A percentile compares a stretch with the other conserved stretches of the same genome.
Conservation (phyloP, 2,113 vertebrate genomes). For the Coryphaenoides rupestris region DNA sequence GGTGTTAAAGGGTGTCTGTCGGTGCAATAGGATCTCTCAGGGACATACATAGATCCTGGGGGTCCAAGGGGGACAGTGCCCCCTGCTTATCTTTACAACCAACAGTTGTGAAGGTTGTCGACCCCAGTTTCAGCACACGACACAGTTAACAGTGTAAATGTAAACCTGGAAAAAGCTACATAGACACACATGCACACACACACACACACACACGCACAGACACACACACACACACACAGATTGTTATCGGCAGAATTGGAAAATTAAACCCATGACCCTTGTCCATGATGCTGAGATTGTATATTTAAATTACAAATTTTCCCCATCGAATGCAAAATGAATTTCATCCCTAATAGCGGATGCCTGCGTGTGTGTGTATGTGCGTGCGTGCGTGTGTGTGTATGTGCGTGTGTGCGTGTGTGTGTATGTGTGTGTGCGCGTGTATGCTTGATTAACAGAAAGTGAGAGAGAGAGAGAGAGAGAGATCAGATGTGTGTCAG, state of each 20-base stretch:
- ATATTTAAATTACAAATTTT: slow-evolving; percentile 46
- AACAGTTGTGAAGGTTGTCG: too few relatives aligned
- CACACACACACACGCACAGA: too few relatives aligned
- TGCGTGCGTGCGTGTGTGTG: slow-evolving; percentile 31
- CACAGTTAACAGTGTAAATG: too few relatives aligned
- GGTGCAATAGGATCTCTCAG: too few relatives aligned
- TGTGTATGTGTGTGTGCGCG: slow-evolving; percentile 24
- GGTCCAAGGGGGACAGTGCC: too few relatives aligned
- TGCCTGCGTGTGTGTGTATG: background rate
- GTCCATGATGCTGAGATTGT: slow-evolving; percentile 45
- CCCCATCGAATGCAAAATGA: slow-evolving; percentile 37
- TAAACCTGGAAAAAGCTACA: too few relatives aligned
- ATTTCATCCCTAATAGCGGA: background rate
- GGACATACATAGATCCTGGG: too few relatives aligned
- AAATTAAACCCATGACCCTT: slow-evolving; percentile 43
- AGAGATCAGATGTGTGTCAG: slow-evolving; percentile 53
- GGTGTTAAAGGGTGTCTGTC: too few relatives aligned
- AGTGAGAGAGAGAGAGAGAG: slow-evolving; percentile 28
- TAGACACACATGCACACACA: background rate
- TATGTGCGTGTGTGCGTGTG: slow-evolving; percentile 9
- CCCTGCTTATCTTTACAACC: too few relatives aligned
- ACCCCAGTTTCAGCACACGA: too few relatives aligned
- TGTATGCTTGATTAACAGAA: slow-evolving; percentile 20
- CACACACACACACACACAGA: slow-evolving; percentile 5
- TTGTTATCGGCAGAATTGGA: background rate